Conservation (phyloP, 2,797 vertebrate species). For the Pterois miles region DNA sequence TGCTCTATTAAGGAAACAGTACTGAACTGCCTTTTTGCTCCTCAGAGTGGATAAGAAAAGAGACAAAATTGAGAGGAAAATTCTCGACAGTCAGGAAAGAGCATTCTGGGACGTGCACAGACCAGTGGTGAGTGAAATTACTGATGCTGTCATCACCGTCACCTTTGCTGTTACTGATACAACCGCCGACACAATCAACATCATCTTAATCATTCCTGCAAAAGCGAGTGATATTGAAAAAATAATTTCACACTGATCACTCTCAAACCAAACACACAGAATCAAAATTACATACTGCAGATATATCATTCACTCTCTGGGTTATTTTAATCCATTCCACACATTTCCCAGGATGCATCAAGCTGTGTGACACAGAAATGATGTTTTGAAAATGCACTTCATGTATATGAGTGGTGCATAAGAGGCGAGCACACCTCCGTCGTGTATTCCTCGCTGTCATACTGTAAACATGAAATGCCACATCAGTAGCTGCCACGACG, state of each 20-base stretch:
- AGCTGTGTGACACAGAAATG: slow-evolving; percentile 14
- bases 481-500: slow-evolving; percentile 73
- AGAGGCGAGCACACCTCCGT: slow-evolving; percentile 10
- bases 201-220: slow-evolving; percentile 6
- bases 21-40: slow-evolving; percentile 1
- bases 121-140: slow-evolving; percentile 91
- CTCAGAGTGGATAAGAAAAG: slow-evolving; percentile 97
- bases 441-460: slow-evolving; percentile 35
- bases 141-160: slow-evolving; percentile 9
- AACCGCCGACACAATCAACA: not conserved
- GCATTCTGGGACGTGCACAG: slow-evolving; percentile 98
- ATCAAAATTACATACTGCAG: not conserved
- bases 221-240: not conserved
- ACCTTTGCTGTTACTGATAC: slow-evolving; percentile 9
- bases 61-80: slow-evolving; percentile 98
- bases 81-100: slow-evolving; percentile 97
- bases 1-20: not conserved
- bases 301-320: not conserved
- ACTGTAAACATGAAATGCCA: slow-evolving; percentile 54
- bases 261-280: not conserved
- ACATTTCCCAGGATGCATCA: slow-evolving; percentile 5
- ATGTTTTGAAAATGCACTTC: slow-evolving; percentile 17
- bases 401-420: not conserved
- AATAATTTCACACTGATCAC: slow-evolving; percentile 6
- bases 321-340: slow-evolving; percentile 19